These are phyloP conservation scores for Diachrysia chrysitis DNA, from an alignment of 2,888 invertebrate species.

Conservation along the genomic window DNA sequence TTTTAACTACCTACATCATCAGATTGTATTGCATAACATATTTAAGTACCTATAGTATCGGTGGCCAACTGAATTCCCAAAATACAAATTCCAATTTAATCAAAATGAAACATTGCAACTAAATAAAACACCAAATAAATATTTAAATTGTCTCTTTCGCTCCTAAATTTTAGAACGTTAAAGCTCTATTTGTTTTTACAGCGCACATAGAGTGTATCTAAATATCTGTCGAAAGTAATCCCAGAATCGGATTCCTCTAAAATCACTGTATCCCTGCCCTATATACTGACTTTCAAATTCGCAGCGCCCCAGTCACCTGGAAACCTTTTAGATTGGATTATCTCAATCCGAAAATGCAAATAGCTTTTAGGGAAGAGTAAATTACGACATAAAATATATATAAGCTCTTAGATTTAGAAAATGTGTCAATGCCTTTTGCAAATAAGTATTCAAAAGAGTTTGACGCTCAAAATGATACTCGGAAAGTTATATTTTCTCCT, in stretches of 20 bases:
- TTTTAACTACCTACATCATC: not conserved
- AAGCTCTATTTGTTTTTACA: conserved; percentile 2
- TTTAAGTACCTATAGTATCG: no score
- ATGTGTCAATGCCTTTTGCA: not conserved
- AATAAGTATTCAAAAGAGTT: not conserved
- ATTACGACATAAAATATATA: conserved; percentile 17
- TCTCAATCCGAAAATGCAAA: conserved; percentile 47
- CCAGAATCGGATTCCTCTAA: conserved; percentile 47
- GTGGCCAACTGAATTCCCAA: not conserved
- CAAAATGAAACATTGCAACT: not conserved
- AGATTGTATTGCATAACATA: not conserved
- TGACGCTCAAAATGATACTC: not conserved
- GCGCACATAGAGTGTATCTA: conserved; percentile 7
- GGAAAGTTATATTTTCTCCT: no score
- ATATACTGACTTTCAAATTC: conserved; percentile 49
- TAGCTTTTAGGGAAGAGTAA: conserved; percentile 25
- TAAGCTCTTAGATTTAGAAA: conserved; percentile 8
- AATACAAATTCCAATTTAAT: not conserved
- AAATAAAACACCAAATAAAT: not conserved
- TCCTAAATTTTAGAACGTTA: not conserved
- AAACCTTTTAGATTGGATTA: conserved; percentile 54
- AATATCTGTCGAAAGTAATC: conserved; percentile 36
- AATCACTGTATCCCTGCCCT: conserved; percentile 45
- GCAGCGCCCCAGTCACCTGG: conserved; percentile 46
- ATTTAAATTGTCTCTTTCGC: not conserved